A percentile compares a stretch with the other conserved stretches of the same genome.
Conservation (phyloP, 2,113 vertebrate genomes). For the Gymnarchus niloticus region DNA sequence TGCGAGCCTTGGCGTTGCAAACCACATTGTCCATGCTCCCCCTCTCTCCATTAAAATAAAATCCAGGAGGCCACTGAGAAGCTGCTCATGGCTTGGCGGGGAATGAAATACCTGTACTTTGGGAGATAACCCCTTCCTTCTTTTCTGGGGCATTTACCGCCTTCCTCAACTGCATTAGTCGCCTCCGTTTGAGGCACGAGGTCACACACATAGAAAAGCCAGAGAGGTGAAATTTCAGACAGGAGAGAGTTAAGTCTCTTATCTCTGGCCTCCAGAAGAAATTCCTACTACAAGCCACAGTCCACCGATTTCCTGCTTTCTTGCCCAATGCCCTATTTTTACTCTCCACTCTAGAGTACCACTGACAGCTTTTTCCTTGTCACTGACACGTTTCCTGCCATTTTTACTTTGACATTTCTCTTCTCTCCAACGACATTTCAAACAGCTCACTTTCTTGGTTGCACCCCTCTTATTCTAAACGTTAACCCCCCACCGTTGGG, state of each 20-base stretch:
- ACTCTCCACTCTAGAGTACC: constrained; percentile 76
- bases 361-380: constrained; percentile 90
- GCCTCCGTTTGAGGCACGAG: constrained; percentile 1
- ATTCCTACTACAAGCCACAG: constrained; percentile 85
- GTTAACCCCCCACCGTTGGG: not conserved
- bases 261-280: constrained; percentile 87
- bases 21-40: not conserved
- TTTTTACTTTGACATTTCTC: constrained; percentile 68
- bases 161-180: not conserved
- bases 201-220: constrained; percentile 25
- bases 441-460: constrained; percentile 42
- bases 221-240: constrained; percentile 49
- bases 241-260: constrained; percentile 84
- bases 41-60: constrained; percentile 10
- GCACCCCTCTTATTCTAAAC: constrained; percentile 55
- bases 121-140: constrained; percentile 14
- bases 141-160: constrained; percentile 17
- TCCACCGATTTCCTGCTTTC: constrained; percentile 86
- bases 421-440: constrained; percentile 43
- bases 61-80: not conserved
- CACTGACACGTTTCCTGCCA: constrained; percentile 72
- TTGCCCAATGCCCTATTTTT: constrained; percentile 92
- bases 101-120: constrained; percentile 7
- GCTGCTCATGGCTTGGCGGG: not conserved
- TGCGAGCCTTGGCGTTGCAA: not conserved